Evolutionary conservation across 2,888 invertebrate genomes (phyloP).

Genomic region (Leptopilina drosophilae): DNA sequence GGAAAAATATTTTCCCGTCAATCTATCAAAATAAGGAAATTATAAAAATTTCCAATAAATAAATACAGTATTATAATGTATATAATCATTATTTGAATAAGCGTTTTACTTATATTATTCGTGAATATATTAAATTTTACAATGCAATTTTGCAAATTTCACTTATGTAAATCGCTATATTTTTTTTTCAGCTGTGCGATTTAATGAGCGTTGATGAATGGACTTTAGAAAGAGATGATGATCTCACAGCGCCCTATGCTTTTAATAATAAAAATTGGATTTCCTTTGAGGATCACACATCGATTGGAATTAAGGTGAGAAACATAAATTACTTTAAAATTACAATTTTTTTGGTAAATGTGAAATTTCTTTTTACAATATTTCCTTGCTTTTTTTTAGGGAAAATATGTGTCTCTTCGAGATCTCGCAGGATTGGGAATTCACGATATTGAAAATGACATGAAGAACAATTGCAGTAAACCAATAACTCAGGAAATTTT

Average conservation of each 20-base stretch:
- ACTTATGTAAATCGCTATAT: background rate
- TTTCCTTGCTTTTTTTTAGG: constrained; percentile 70
- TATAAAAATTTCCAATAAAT: background rate
- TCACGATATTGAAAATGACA: constrained; percentile 80
- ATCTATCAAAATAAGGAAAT: constrained; percentile 7
- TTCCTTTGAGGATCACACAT: constrained; percentile 86
- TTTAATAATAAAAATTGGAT: constrained; percentile 86
- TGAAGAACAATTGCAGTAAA: constrained; percentile 67
- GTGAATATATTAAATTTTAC: background rate
- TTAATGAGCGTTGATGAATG: constrained; percentile 80
- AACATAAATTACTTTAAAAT: background rate
- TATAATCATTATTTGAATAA: background rate
- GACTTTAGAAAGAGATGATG: constrained; percentile 88
- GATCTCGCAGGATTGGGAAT: constrained; percentile 85
- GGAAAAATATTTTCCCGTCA: background rate
- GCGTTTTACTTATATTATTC: background rate
- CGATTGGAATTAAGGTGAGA: constrained; percentile 83
- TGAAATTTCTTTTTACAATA: background rate
- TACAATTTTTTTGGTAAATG: background rate
- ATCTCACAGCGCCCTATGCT: constrained; percentile 87
- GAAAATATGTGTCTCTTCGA: constrained; percentile 85
- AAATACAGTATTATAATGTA: too few species aligned
- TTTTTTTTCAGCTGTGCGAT: constrained; percentile 66
- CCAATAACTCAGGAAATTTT: constrained; percentile 68
- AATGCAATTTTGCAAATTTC: constrained; percentile 13